Percentiles rank a stretch among this genome's conserved stretches.
Evolutionary conservation across 1,140 invertebrate species (phyloP).

Genomic region (Brachystomella parvula): DNA sequence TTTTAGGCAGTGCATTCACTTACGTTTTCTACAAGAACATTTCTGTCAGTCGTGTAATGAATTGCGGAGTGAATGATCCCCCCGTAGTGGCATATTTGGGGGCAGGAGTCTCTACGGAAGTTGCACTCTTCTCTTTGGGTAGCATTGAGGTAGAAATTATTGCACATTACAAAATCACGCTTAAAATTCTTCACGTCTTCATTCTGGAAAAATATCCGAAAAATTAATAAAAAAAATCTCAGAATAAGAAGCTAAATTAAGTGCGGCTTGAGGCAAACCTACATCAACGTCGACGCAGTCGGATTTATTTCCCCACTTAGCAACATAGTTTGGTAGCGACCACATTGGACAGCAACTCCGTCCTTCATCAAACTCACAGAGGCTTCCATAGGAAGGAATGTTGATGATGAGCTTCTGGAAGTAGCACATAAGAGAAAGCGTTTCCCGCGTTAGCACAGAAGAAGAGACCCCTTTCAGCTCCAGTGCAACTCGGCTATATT

Average conservation of each 20-base stretch:
- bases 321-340: constrained; percentile 86
- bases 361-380: constrained; percentile 59
- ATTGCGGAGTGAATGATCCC: constrained; percentile 23
- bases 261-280: not conserved
- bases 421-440: constrained; percentile 29
- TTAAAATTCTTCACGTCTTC: constrained; percentile 24
- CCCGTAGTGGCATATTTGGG: constrained; percentile 19
- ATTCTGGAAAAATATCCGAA: constrained; percentile 11
- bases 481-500: constrained; percentile 26
- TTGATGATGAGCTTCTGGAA: constrained; percentile 48
- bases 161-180: constrained; percentile 9
- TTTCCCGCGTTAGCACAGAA: constrained; percentile 17
- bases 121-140: constrained; percentile 16
- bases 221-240: not conserved
- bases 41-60: constrained; percentile 24
- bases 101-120: constrained; percentile 18
- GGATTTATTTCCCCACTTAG: constrained; percentile 66
- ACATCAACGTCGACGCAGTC: constrained; percentile 71
- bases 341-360: constrained; percentile 71
- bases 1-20: no score
- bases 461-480: constrained; percentile 14
- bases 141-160: constrained; percentile 23
- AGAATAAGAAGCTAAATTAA: not conserved
- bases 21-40: constrained; percentile 21
- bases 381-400: constrained; percentile 52